These are phyloP conservation scores for Boleophthalmus pectinirostris DNA, from an alignment of 2,113 vertebrate species.

Conservation along the genomic window DNA sequence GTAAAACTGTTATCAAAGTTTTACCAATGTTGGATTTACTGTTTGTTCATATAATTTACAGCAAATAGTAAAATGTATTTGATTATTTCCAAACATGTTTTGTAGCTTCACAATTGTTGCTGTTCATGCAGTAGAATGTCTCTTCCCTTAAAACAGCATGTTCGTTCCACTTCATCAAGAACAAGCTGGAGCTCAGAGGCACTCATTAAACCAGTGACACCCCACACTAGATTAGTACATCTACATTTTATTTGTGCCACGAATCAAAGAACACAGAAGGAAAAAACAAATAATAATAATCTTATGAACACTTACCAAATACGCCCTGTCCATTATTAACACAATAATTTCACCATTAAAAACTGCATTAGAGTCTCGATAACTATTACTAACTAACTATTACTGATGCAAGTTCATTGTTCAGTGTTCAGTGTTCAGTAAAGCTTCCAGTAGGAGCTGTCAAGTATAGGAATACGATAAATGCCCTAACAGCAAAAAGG, in stretches of 20 bases:
- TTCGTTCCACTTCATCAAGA: constrained; percentile 3
- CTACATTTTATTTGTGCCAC: background rate
- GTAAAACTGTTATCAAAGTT: too few relatives aligned
- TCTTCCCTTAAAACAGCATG: background rate
- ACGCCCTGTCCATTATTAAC: background rate
- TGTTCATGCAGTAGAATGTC: background rate
- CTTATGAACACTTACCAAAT: background rate
- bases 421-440: too few relatives aligned
- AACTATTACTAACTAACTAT: too few relatives aligned
- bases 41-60: background rate
- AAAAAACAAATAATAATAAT: background rate
- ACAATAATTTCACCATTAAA: too few relatives aligned
- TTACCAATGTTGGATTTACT: background rate
- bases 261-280: background rate
- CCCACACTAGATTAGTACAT: background rate
- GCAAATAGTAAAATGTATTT: background rate
- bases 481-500: background rate
- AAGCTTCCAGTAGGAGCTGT: background rate
- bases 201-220: background rate
- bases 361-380: too few relatives aligned
- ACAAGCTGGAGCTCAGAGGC: background rate
- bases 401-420: too few relatives aligned
- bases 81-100: background rate
- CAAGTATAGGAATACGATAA: background rate
- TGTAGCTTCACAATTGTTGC: background rate